Conservation (phyloP, 2,797 vertebrate genomes). For the Lindbergichthys nudifrons region DNA sequence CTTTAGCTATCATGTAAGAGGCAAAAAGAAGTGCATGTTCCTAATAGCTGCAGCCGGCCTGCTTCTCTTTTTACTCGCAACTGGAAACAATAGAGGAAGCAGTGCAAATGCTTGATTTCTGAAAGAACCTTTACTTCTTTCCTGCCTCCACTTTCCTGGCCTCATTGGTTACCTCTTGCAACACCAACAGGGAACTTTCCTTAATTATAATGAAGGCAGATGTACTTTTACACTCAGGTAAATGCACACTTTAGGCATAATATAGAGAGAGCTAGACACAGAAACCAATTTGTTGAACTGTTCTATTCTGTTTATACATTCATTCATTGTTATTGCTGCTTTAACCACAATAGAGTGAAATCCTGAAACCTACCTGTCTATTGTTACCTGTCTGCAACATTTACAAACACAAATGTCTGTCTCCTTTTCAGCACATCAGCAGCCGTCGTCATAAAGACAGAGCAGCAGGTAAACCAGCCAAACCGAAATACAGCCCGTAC, state of each 20-base stretch:
- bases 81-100: not conserved
- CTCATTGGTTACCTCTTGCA: not conserved
- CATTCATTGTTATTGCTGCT: not conserved
- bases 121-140: too few species aligned
- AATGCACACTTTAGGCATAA: not conserved
- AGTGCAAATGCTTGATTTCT: not conserved
- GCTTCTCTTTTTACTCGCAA: not conserved
- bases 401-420: not conserved
- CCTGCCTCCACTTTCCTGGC: constrained; percentile 7
- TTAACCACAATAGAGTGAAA: not conserved
- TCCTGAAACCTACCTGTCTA: not conserved
- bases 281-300: too few species aligned
- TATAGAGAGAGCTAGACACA: not conserved
- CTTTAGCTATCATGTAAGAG: not conserved
- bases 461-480: constrained; percentile 96
- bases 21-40: not conserved
- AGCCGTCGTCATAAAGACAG: constrained; percentile 98
- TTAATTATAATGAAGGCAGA: not conserved
- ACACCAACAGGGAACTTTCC: too few species aligned
- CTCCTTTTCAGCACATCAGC: constrained; percentile 93
- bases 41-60: not conserved
- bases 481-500: constrained; percentile 98
- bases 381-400: constrained; percentile 5
- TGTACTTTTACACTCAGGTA: not conserved
- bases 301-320: not conserved